Evolutionary conservation across 2,888 invertebrate genomes (phyloP).

Genomic region (Eupithecia inturbata): DNA sequence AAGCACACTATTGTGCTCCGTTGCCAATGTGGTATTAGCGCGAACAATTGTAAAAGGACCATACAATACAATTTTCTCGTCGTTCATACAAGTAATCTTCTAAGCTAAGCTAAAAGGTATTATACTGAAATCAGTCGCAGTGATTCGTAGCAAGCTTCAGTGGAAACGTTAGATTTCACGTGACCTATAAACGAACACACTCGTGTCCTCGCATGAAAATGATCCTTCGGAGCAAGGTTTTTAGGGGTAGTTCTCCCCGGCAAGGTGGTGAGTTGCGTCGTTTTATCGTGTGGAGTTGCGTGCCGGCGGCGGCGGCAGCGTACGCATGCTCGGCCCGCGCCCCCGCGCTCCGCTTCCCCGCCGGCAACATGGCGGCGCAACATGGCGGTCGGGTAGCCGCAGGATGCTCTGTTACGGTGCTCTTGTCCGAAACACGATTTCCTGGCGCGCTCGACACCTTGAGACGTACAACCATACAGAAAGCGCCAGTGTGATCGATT

Average conservation of each 20-base stretch:
- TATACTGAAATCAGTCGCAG: conserved; percentile 74
- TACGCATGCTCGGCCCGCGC: conserved; percentile 77
- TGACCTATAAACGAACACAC: conserved; percentile 80
- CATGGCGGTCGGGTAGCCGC: conserved; percentile 84
- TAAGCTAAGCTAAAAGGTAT: conserved; percentile 57
- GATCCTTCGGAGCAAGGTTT: conserved; percentile 56
- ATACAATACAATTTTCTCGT: conserved; percentile 51
- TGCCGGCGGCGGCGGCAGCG: conserved; percentile 66
- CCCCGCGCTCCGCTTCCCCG: conserved; percentile 60
- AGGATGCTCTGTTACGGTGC: conserved; percentile 78
- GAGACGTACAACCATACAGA: conserved; percentile 68
- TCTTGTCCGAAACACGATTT: conserved; percentile 75
- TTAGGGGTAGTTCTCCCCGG: conserved; percentile 62
- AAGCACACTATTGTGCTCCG: conserved; percentile 33
- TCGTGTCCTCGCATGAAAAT: conserved; percentile 55
- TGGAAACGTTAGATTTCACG: conserved; percentile 68
- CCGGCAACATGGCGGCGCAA: conserved; percentile 84
- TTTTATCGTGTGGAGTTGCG: conserved; percentile 69
- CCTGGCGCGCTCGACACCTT: conserved; percentile 70
- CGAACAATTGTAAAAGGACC: conserved; percentile 43
- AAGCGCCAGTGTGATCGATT: conserved; percentile 70
- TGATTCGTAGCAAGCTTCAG: conserved; percentile 78
- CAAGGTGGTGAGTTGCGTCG: conserved; percentile 67
- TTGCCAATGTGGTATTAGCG: conserved; percentile 38
- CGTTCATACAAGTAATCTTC: conserved; percentile 54